Evolutionary conservation across 1,140 invertebrate species (phyloP), one percentile per base, ranked within the genome.

Genomic region (Solen grandis): DNA sequence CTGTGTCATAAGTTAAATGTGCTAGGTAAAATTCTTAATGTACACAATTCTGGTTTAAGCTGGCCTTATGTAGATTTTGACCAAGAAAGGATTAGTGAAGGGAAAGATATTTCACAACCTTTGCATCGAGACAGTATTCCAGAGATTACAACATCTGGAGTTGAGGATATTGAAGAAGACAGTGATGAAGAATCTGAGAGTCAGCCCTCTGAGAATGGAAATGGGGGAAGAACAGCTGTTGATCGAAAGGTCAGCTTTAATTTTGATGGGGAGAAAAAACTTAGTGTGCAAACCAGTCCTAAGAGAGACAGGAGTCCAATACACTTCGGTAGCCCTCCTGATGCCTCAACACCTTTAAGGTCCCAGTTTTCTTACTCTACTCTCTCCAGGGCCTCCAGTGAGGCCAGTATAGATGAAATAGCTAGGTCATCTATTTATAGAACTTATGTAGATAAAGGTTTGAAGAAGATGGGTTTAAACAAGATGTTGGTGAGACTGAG

Each of bases 361-460:
- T 27, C 27, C 59, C 50, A 66, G 54, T 69, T 52, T 54, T 80
- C 62, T n/a, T 73, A 79, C 31, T 38, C 68, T 60, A 93, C 90
- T 76, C 92, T 93, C 54, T 94, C 93, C 65, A 91, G 91, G 50
- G 90, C 90, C 25, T 90, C 90, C 0, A 89, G 88, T 81, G 90
- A 90, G 31, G 83, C 86, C 8, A 91, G 88, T 79, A 62, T 90
- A 38, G 90, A 89, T 81, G 88, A 84, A 36, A 90, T 91, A 62
- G 80, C 66, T 2, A 77, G 76, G 19, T 46, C 19, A 46, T 82
- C 85, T 19, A 86, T 91, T 4, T 93, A 92, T 85, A 91, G 96
- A 76, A 95, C 95, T 83, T 97, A 96, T 88, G 97, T 97, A 70
- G 95, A 97, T 89, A 96, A 97, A 91, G 95, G 96, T 60, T 92